phyloP scores from a whole-genome alignment of 1,140 invertebrate species.

The Helicoverpa armigera region DNA sequence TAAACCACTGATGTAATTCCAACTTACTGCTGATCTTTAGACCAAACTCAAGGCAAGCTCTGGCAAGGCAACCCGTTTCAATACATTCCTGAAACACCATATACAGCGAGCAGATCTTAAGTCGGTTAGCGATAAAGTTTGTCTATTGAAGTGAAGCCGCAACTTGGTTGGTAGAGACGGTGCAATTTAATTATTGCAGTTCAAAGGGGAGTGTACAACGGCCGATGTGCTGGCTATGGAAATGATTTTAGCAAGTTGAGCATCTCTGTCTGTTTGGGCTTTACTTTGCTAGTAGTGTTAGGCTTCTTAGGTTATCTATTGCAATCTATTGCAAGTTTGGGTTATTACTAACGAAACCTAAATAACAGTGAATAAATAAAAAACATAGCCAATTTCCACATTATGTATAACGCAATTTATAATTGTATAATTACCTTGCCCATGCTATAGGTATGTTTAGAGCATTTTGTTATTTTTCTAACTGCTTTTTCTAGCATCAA shows the following conservation, averaged over 20 bases:
- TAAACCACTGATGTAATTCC: too few relatives aligned
- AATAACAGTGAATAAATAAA: too few relatives aligned
- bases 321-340: too few relatives aligned
- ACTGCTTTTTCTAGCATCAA: too few relatives aligned
- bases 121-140: constrained; percentile 74
- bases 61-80: background rate
- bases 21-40: background rate
- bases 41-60: background rate
- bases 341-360: too few relatives aligned
- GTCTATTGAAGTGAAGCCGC: constrained; percentile 60
- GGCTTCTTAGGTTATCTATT: too few relatives aligned
- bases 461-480: too few relatives aligned
- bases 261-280: background rate
- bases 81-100: constrained; percentile 32
- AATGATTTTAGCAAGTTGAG: constrained; percentile 69
- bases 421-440: too few relatives aligned
- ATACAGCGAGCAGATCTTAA: constrained; percentile 55
- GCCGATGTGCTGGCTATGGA: constrained; percentile 66
- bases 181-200: constrained; percentile 72
- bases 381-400: too few relatives aligned
- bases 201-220: constrained; percentile 76
- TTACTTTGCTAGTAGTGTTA: too few relatives aligned
- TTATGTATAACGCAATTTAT: too few relatives aligned
- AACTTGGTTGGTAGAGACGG: constrained; percentile 66
- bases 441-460: too few relatives aligned